Base-by-base conservation (phyloP, 2,113 vertebrate species). In the Corythoichthys haematopterus region DNA sequence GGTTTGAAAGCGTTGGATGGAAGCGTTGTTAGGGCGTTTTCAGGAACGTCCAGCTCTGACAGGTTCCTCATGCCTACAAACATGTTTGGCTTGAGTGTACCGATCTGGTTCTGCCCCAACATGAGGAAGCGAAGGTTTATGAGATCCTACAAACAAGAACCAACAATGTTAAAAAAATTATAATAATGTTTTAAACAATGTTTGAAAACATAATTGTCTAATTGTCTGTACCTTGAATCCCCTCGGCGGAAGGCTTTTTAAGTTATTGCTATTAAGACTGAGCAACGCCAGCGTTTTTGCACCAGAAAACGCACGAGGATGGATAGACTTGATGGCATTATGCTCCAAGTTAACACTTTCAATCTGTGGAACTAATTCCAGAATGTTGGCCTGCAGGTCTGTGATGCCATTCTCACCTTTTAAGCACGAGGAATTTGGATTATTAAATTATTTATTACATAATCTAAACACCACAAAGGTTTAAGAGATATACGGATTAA, bases 41-140 rank as follows among this genome's bases (percentile, higher is more conserved):
- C 76, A 16, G 89, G 84, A 12, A 93, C 82, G 61, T 93, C 91
- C 36, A 92, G 75, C 2, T 92, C 91, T 5, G 91, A 91, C 55
- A 93, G 80, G 71, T 92, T 93, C 72, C 78, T 89, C 83, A 92
- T 78, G 16, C 91, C 91, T 0, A 64, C 55, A 59, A 93, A 92
- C 74, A 90, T 89, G 12, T 85, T 87, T 9, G 90, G 59, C 67
- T 83, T 87, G 40, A 93, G 60, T 13, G 20, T 61, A 2, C 80
- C 65, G 45, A 93, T 90, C 70, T 87, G 88, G 77, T 92, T 93
- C 58, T 91, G 89, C 9, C 91, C 90, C 76, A 92, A 74, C 90
- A 92, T 89, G 48, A 93, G 88, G 70, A 92, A 93, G 36, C 90
- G 88, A 10, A 93, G 90, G 75, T 89, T 92, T 40, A 88, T 76